phyloP scores from a whole-genome alignment of 2,113 vertebrate species.

The Glareola pratincola region DNA sequence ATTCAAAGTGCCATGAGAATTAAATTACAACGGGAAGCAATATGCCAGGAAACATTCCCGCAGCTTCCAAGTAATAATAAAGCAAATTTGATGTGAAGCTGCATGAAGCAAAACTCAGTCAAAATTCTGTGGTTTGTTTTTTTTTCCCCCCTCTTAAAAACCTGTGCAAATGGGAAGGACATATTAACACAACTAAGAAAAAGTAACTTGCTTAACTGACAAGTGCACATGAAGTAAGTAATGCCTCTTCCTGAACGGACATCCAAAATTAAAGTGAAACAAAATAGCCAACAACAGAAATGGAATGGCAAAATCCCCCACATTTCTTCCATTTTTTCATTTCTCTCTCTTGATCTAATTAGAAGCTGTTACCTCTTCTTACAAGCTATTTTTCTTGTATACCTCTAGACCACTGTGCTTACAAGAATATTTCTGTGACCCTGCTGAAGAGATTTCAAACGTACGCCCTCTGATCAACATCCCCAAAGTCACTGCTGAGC shows the following conservation, averaged over 20 bases:
- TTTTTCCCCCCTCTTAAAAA: not conserved
- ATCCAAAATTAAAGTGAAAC: not conserved
- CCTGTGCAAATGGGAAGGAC: not conserved
- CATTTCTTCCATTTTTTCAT: not conserved
- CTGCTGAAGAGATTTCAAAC: not conserved
- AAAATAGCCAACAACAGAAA: not conserved
- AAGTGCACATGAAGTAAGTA: not conserved
- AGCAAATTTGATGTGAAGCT: not conserved
- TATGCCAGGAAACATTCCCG: not conserved
- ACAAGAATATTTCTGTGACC: not conserved
- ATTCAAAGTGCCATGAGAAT: not conserved
- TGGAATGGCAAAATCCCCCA: not conserved
- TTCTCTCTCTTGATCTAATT: not conserved
- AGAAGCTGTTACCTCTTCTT: not conserved
- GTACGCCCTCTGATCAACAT: not conserved
- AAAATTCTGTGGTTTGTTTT: not conserved
- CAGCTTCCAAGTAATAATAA: not conserved
- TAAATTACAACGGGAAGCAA: not conserved
- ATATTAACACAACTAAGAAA: not conserved
- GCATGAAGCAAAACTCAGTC: not conserved
- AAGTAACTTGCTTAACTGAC: not conserved
- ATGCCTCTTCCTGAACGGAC: not conserved
- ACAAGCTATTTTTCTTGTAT: not conserved
- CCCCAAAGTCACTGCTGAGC: not conserved
- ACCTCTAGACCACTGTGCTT: not conserved